Evolutionary conservation across 1,140 invertebrate genomes (phyloP).

Genomic region (Papilio machaon): DNA sequence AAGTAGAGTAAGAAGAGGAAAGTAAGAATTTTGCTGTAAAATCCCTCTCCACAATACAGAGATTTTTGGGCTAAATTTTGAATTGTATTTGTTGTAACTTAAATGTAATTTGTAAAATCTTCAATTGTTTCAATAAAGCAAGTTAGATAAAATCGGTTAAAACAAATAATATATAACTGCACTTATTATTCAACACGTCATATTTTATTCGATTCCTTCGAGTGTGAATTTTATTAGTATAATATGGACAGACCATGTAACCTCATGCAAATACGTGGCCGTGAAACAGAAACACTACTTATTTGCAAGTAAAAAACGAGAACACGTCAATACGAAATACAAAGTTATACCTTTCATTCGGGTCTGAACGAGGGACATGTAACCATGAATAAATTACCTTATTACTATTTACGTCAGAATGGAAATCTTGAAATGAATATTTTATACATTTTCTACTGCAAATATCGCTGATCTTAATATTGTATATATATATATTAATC

Average conservation of each 20-base stretch:
- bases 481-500: neutral
- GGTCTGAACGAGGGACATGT: neutral
- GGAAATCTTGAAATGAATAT: neutral
- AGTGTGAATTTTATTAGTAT: neutral
- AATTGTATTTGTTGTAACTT: too few species aligned
- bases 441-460: neutral
- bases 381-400: neutral
- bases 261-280: constrained; percentile 7
- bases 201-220: neutral
- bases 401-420: neutral
- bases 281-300: constrained; percentile 4
- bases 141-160: neutral
- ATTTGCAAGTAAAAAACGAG: constrained; percentile 32
- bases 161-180: neutral
- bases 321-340: neutral
- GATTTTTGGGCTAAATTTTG: too few species aligned
- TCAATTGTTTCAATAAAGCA: neutral
- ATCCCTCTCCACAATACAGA: too few species aligned
- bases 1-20: too few species aligned
- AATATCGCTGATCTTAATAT: neutral
- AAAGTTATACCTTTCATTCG: constrained; percentile 6
- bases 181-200: neutral
- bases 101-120: too few species aligned
- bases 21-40: too few species aligned
- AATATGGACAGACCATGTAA: neutral